Conservation (phyloP, 2,797 vertebrate genomes). For the Schizopygopsis malacanthus region DNA sequence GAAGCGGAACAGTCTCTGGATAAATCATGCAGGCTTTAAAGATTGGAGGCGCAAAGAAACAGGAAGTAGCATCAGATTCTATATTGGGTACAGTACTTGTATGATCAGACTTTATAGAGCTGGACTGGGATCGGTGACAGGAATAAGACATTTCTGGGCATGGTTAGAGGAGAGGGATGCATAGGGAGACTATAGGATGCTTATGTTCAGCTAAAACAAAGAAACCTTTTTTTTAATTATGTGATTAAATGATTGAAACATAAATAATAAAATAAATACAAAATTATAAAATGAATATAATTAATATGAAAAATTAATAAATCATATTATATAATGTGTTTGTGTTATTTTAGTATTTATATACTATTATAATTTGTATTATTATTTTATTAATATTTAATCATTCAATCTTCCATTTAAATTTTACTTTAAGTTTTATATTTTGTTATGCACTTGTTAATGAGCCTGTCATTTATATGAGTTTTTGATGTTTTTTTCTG, state of each 20-base stretch:
- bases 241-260: not conserved
- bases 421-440: not conserved
- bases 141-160: not conserved
- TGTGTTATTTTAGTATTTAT: not conserved
- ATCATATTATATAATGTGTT: not conserved
- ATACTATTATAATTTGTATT: not conserved
- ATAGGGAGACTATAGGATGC: not conserved
- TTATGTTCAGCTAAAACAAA: not conserved
- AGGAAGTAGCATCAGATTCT: slow-evolving; percentile 8
- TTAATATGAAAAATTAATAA: not conserved
- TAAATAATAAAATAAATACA: not conserved
- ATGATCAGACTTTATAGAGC: slow-evolving; percentile 13
- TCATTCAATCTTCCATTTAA: not conserved
- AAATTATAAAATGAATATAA: not conserved
- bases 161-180: not conserved
- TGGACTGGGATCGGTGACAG: not conserved
- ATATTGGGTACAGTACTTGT: not conserved
- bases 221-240: not conserved
- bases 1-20: slow-evolving; percentile 28
- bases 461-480: not conserved
- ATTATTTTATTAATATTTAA: not conserved
- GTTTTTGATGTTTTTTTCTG: not conserved
- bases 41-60: slow-evolving; percentile 57
- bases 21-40: slow-evolving; percentile 56
- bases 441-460: not conserved